Evolutionary conservation across 2,797 vertebrate species (phyloP).

Genomic region (Chiroxiphia lanceolata): DNA sequence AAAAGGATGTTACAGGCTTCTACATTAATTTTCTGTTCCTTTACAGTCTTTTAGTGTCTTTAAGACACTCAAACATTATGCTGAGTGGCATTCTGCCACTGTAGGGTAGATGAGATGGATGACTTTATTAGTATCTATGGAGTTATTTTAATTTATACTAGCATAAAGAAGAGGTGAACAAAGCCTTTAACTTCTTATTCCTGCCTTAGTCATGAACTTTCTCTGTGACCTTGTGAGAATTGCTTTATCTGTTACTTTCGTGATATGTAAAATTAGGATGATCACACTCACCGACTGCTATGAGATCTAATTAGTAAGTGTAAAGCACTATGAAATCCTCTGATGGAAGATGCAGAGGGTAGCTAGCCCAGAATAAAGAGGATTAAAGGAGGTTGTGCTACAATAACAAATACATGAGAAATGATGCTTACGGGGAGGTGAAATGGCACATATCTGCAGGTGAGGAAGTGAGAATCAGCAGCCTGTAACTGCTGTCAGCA

Average conservation of each 20-base stretch:
- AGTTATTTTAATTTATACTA: conserved; percentile 38
- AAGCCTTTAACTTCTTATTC: conserved; percentile 8
- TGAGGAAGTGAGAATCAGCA: background rate
- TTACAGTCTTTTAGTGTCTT: conserved; percentile 1
- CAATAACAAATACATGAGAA: conserved; percentile 26
- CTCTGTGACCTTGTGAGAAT: conserved; percentile 22
- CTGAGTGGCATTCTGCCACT: background rate
- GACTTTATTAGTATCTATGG: conserved; percentile 5
- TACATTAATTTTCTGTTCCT: background rate
- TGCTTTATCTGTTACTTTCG: conserved; percentile 25
- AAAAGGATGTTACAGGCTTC: background rate
- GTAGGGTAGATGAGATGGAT: background rate
- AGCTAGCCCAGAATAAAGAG: conserved; percentile 15
- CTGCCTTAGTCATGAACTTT: background rate
- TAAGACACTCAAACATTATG: background rate
- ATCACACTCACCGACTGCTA: background rate
- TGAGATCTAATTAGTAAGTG: conserved; percentile 41
- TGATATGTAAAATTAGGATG: conserved; percentile 3
- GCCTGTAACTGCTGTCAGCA: background rate
- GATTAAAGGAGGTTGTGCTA: conserved; percentile 17
- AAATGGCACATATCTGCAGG: background rate
- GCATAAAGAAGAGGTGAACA: conserved; percentile 17
- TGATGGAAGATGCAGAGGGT: background rate
- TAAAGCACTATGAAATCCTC: conserved; percentile 26
- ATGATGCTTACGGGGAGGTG: background rate